Percentiles rank a stretch among this genome's conserved stretches.
These are phyloP conservation scores for Halictus ligatus DNA, from an alignment of 2,888 invertebrate species.

Conservation along the genomic window DNA sequence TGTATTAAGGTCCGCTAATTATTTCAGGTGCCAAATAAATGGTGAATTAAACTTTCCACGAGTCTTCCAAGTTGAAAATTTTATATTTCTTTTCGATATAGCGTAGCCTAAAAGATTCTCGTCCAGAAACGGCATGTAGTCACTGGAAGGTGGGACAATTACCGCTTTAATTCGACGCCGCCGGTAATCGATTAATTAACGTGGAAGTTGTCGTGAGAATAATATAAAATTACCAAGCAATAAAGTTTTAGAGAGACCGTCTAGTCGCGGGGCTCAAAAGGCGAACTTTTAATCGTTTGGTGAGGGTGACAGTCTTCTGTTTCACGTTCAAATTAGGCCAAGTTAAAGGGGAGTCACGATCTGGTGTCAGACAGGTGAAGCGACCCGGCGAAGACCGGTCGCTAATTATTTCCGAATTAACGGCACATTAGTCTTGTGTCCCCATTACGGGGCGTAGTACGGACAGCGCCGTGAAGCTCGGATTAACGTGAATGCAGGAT, in stretches of 20 bases:
- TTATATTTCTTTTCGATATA: not conserved
- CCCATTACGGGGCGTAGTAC: slow-evolving; percentile 53
- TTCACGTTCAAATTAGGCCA: slow-evolving; percentile 66
- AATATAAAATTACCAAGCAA: slow-evolving; percentile 42
- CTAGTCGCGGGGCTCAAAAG: slow-evolving; percentile 24
- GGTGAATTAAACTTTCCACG: not conserved
- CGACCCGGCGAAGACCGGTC: slow-evolving; percentile 61
- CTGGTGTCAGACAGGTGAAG: slow-evolving; percentile 58
- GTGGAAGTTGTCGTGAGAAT: slow-evolving; percentile 13
- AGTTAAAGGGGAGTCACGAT: slow-evolving; percentile 63
- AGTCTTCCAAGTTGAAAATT: not conserved
- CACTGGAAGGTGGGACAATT: not conserved
- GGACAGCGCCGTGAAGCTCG: slow-evolving; percentile 54
- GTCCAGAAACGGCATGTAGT: not conserved
- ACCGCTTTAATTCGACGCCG: slow-evolving; percentile 1
- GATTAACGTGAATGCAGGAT: slow-evolving; percentile 67
- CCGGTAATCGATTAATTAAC: slow-evolving; percentile 33
- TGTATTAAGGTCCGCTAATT: too few species aligned
- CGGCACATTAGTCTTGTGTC: slow-evolving; percentile 71
- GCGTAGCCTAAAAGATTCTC: not conserved
- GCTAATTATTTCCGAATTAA: slow-evolving; percentile 76
- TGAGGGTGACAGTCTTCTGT: slow-evolving; percentile 44
- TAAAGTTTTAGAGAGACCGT: slow-evolving; percentile 16
- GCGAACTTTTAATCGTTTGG: slow-evolving; percentile 58
- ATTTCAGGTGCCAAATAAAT: too few species aligned